Evolutionary conservation across 2,888 invertebrate species (phyloP), one percentile per base, ranked within the genome.

Genomic region (Drosophila mimica): DNA sequence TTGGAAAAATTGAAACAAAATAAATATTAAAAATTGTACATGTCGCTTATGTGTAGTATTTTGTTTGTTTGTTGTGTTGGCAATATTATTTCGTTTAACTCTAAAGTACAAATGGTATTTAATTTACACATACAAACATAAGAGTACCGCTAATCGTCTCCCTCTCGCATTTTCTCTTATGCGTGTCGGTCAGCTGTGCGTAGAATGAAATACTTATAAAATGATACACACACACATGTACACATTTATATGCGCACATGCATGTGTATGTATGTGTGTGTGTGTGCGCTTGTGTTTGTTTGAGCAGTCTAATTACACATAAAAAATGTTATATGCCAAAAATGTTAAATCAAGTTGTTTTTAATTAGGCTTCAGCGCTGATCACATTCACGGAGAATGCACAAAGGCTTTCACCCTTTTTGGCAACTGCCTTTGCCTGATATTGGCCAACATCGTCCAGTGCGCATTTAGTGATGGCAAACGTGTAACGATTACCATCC

Each of bases 321-420:
- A 20, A 33, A 30, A 34, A 48, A 25, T 25, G n/a, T 17, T 17
- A 36, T 54, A 54, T 54, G 25, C 25, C 34, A 36, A 34, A 20
- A 36, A 28, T 53, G 11, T 54, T 6, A 36, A 54, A 25, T 54
- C 15, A 25, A 17, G 17, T 36, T 46, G 15, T 46, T 25, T 46
- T 46, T 46, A 46, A 15, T 74, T 81, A 86, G n/a, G 66, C 73
- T 54, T 92, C 93, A 66, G 83, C 70, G 59, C 82, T 88, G 73
- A 90, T 91, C 46, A 98, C 97, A 94, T 98, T 98, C 52, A 98
- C 94, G 76, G 98, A 97, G 95, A 98, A 98, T 82, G 98, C 96
- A 60, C 97, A 96, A 71, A 96, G 95, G 60, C 96, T 95, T 93
- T 97, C 97, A 79, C 97, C 97, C 94, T 97, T 97, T 93, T 96